phyloP scores from a whole-genome alignment of 2,797 vertebrate species.

The Toxotes lorentzi region DNA sequence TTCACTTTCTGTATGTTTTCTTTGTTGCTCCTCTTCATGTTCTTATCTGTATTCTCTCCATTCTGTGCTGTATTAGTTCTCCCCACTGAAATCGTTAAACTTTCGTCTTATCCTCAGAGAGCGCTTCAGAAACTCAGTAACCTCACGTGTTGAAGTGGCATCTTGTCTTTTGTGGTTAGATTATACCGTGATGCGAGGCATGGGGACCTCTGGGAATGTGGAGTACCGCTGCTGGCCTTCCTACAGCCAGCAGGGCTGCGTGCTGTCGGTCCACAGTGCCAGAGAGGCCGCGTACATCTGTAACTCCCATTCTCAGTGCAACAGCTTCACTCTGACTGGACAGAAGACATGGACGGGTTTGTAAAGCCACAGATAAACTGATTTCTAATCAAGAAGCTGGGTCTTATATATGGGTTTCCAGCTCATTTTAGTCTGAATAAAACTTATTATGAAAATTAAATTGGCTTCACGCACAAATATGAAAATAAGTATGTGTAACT shows the following conservation, averaged over 20 bases:
- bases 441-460: conserved; percentile 13
- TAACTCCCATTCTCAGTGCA: conserved; percentile 86
- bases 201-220: conserved; percentile 80
- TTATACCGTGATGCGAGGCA: conserved; percentile 85
- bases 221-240: conserved; percentile 93
- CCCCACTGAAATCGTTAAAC: conserved; percentile 28
- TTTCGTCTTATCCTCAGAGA: conserved; percentile 26
- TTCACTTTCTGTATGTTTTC: not conserved
- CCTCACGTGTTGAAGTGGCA: conserved; percentile 44
- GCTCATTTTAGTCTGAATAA: not conserved
- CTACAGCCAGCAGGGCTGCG: conserved; percentile 89
- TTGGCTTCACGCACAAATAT: conserved; percentile 1
- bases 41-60: conserved; percentile 22
- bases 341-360: conserved; percentile 91
- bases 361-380: conserved; percentile 38
- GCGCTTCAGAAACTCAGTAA: conserved; percentile 22
- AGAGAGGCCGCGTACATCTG: conserved; percentile 89
- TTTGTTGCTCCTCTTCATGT: not conserved
- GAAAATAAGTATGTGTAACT: conserved; percentile 19
- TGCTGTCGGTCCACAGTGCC: conserved; percentile 87
- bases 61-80: not conserved
- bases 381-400: not conserved
- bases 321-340: conserved; percentile 86
- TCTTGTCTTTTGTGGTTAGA: conserved; percentile 79
- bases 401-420: not conserved